Evolutionary conservation across 2,113 vertebrate species (phyloP), one percentile per base, ranked within the genome.

Genomic region (Burhinus bistriatus): DNA sequence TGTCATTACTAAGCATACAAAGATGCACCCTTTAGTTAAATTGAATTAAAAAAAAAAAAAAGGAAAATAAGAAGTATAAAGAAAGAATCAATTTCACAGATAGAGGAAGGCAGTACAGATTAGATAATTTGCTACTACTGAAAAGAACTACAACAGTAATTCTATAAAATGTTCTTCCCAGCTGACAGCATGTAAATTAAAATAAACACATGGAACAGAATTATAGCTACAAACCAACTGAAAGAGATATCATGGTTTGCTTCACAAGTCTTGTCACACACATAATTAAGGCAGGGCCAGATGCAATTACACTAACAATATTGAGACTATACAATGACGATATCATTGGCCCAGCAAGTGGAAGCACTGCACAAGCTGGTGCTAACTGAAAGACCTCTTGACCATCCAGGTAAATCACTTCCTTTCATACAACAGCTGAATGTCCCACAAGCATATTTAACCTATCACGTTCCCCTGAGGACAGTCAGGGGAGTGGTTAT

Each of bases 61-160:
- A n/a, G 2, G 12, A 84, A 66, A 95, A 57, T 12, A 73, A 73
- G 12, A 84, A 61, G 36, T 83, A 65, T 70, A 83, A 92, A 95
- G 36, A 89, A 47, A 89, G 22, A 95, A 95, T 70, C 25, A 77
- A 26, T 94, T 97, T 96, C 82, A 71, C 49, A 85, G 68, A 45
- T 61, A 62, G 45, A 64, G 30, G 90, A 57, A 83, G 15, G 38
- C 32, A 87, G 59, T 83, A 82, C 76, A 94, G 78, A 85, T 97
- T 73, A 95, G 82, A 94, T 89, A 5, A n/a, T 58, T 95, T 94
- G 32, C 18, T 88, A 27, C 61, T 90, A 97, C 19, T 76, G 66
- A 90, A 81, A 85, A 73, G 12, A 89, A 91, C 15, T 52, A 21
- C 7, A 61, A 52, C n/a, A 79, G 82, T 90, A 92, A 94, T 70